Conservation (phyloP, 2,888 invertebrate species). For the Drosophila formosana region DNA sequence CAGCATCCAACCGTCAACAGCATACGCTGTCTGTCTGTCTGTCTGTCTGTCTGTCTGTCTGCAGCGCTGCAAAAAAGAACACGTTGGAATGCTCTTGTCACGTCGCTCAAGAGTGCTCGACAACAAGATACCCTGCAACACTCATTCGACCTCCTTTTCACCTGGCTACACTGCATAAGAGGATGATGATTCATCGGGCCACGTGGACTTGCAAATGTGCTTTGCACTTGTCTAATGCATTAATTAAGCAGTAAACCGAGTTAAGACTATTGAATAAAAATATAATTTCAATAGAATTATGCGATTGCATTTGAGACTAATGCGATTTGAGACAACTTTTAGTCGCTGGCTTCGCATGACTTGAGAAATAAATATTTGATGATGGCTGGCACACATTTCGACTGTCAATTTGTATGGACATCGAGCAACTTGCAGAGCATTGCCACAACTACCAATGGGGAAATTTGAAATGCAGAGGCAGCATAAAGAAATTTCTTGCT, state of each 20-base stretch:
- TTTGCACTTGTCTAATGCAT: no score
- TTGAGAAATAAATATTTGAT: neutral
- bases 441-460: slow-evolving; percentile 29
- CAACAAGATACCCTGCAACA: neutral
- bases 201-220: neutral
- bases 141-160: neutral
- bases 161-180: neutral
- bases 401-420: slow-evolving; percentile 13
- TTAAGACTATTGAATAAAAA: no score
- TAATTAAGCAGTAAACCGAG: no score
- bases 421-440: slow-evolving; percentile 39
- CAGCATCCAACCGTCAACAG: slow-evolving; percentile 12
- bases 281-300: no score
- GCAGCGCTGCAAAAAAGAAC: neutral
- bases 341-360: neutral
- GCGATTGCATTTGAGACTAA: neutral
- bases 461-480: slow-evolving; percentile 63
- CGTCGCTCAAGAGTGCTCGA: neutral
- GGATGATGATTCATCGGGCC: neutral
- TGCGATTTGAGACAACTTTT: neutral
- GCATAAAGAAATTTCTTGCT: slow-evolving; percentile 48
- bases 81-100: no score
- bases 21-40: slow-evolving; percentile 8
- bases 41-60: neutral
- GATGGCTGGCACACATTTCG: neutral